Evolutionary conservation across 2,888 invertebrate species (phyloP), one percentile per base, ranked within the genome.

Genomic region (Patella caerulea): DNA sequence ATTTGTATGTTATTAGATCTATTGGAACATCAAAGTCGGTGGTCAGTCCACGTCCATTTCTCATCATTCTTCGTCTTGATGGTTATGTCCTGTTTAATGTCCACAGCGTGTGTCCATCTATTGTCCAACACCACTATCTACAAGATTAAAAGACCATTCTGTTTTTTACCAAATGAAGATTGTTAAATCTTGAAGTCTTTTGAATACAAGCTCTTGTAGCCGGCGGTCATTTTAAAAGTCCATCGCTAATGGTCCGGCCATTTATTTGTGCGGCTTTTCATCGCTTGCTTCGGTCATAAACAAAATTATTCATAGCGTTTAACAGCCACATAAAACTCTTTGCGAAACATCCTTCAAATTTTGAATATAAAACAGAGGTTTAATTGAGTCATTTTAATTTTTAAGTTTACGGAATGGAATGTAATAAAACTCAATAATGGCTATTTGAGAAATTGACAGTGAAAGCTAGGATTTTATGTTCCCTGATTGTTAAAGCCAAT

Each of bases 61-160:
- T 14, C 19, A 24, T 65, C 24, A 65, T 65, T 65, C 65, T 24
- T 65, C 24, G 65, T 24, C 24, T 24, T 65, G 24, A 65, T 65
- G 24, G 24, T 65, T 65, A 65, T 65, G 65, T 19, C 65, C 19
- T 24, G 65, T 24, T 24, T 65, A 65, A 65, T 65, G 65, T 65
- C 65, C 65, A 65, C 65, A 65, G 65, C 65, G 65, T 65, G 65
- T 65, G 65, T 65, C 65, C 65, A 19, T 19, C 65, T 24, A 65
- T 65, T 65, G 65, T 65, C 65, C 65, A 14, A 3, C 65, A 24
- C 11, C 65, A 65, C 19, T 65, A 65, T 24, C 19, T 19, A 65
- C 65, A 65, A 65, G 65, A 65, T 65, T 65, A 65, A 65, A 65
- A 65, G 65, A 65, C 65, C 65, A 65, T 65, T 65, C 24, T 65